These are phyloP conservation scores for Helicoverpa assulta DNA, from an alignment of 2,888 invertebrate species.

Conservation along the genomic window DNA sequence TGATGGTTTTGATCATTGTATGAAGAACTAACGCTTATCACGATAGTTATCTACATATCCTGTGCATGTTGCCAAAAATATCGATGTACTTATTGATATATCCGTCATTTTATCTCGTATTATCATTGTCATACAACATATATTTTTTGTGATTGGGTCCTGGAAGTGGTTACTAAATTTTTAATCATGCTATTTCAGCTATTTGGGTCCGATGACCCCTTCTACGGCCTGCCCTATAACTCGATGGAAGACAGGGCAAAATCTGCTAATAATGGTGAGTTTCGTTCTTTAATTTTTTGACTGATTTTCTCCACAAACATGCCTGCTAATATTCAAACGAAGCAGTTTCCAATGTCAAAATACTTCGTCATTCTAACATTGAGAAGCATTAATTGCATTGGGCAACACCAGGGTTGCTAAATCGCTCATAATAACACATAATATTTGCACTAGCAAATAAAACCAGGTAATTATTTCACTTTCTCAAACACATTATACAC, in stretches of 20 bases:
- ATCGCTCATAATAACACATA: constrained; percentile 37
- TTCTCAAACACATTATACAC: constrained; percentile 26
- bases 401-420: constrained; percentile 44
- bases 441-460: constrained; percentile 38
- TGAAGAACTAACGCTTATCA: constrained; percentile 19
- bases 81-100: constrained; percentile 29
- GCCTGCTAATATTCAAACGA: constrained; percentile 20
- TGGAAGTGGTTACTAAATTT: constrained; percentile 14
- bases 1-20: constrained; percentile 21
- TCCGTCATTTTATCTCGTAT: constrained; percentile 53
- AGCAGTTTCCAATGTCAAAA: constrained; percentile 21
- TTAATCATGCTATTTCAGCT: constrained; percentile 76
- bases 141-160: constrained; percentile 19
- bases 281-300: constrained; percentile 1
- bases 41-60: constrained; percentile 4
- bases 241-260: constrained; percentile 81
- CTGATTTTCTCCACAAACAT: constrained; percentile 12
- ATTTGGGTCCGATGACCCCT: constrained; percentile 88
- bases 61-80: constrained; percentile 13
- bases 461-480: constrained; percentile 35
- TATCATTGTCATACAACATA: constrained; percentile 41
- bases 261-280: constrained; percentile 81
- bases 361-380: constrained; percentile 19
- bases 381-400: constrained; percentile 20
- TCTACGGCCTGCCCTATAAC: constrained; percentile 86